A percentile compares a stretch with the other conserved stretches of the same genome.
Conservation (phyloP, 2,888 invertebrate species). For the Drosophila borborema region DNA sequence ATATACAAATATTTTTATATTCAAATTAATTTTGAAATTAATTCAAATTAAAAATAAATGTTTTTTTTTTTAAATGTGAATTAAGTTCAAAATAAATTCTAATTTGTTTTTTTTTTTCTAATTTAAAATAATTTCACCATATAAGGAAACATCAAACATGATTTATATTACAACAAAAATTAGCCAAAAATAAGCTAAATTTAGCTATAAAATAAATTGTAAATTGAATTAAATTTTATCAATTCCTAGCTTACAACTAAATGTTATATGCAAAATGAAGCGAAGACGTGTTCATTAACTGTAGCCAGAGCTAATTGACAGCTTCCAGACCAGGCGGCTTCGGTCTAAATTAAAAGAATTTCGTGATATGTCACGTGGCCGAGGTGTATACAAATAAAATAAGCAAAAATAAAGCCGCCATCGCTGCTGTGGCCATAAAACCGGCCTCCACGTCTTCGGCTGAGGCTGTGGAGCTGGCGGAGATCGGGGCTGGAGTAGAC, state of each 20-base stretch:
- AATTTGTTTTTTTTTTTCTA: too few relatives aligned
- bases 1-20: too few relatives aligned
- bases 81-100: too few relatives aligned
- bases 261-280: neutral
- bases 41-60: too few relatives aligned
- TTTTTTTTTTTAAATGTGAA: too few relatives aligned
- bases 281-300: slow-evolving; percentile 51
- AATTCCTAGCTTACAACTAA: neutral
- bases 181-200: neutral
- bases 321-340: slow-evolving; percentile 49
- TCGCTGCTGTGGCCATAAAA: slow-evolving; percentile 50
- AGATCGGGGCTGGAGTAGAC: neutral
- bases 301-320: slow-evolving; percentile 69
- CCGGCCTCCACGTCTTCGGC: slow-evolving; percentile 56
- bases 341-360: slow-evolving; percentile 54
- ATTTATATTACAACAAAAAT: neutral
- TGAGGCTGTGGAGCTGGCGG: slow-evolving; percentile 9
- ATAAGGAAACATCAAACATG: neutral
- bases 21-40: too few relatives aligned
- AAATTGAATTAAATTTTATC: slow-evolving; percentile 1
- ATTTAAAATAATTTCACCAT: neutral
- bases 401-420: neutral
- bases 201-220: neutral
- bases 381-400: slow-evolving; percentile 48
- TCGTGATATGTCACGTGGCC: slow-evolving; percentile 78